Conservation (phyloP, 2,113 vertebrate genomes). For the Genyomyrus donnyi region DNA sequence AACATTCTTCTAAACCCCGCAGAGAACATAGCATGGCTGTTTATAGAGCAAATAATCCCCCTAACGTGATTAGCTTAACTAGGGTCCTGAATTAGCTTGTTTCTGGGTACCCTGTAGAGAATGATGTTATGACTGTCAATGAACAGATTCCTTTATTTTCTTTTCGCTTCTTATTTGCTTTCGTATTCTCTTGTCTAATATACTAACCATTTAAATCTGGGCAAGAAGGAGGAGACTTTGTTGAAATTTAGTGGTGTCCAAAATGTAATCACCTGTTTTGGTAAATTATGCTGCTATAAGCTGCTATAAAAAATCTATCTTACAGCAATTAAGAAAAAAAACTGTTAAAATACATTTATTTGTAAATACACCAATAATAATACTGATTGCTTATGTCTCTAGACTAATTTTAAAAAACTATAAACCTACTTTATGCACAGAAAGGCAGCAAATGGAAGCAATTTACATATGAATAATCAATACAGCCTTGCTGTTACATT, state of each 20-base stretch:
- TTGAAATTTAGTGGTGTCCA: neutral
- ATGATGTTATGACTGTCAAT: neutral
- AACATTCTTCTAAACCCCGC: neutral
- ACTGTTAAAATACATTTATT: constrained; percentile 4
- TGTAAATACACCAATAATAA: constrained; percentile 1
- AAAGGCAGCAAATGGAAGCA: neutral
- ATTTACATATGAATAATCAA: constrained; percentile 21
- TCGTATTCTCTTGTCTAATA: neutral
- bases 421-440: constrained; percentile 9
- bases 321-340: constrained; percentile 18
- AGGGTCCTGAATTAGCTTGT: neutral
- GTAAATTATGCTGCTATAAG: neutral
- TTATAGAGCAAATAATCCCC: constrained; percentile 8
- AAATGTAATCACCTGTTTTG: neutral
- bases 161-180: neutral
- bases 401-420: constrained; percentile 15
- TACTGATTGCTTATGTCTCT: constrained; percentile 15
- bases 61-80: neutral
- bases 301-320: neutral
- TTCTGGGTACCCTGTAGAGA: neutral
- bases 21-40: neutral
- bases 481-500: neutral
- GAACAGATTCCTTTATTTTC: neutral
- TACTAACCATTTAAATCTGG: neutral
- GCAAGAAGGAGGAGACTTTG: neutral